These are phyloP conservation scores for Eupithecia vulgata DNA, from an alignment of 2,888 invertebrate species.

Conservation along the genomic window DNA sequence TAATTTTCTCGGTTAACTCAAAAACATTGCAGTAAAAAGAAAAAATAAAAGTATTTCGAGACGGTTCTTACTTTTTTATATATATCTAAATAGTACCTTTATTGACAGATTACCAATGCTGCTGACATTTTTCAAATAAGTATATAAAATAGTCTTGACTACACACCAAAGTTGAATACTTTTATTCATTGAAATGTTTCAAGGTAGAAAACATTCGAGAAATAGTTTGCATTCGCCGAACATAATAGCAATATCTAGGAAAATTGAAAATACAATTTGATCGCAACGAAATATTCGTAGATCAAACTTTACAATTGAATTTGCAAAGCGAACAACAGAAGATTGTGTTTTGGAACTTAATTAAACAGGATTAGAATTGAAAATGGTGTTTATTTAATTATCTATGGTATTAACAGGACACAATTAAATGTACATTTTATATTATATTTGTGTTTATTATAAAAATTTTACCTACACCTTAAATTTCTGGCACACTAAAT, in stretches of 20 bases:
- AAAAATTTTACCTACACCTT: no score
- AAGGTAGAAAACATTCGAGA: not conserved
- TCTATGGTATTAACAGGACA: not conserved
- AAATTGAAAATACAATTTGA: constrained; percentile 38
- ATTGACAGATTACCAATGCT: no score
- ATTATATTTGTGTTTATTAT: no score
- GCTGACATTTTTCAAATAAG: no score
- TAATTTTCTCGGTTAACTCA: no score
- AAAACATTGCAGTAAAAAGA: no score
- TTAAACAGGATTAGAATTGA: constrained; percentile 8
- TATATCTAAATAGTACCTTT: no score
- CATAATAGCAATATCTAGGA: constrained; percentile 14
- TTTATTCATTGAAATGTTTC: not conserved
- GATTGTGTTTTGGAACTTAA: constrained; percentile 15
- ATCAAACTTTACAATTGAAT: constrained; percentile 34
- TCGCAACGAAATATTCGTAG: constrained; percentile 48
- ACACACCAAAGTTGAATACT: not conserved
- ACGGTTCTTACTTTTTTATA: no score
- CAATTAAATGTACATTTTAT: not conserved
- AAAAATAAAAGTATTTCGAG: no score
- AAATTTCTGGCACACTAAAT: no score
- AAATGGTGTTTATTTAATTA: constrained; percentile 2
- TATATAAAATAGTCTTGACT: no score
- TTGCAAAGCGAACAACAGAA: constrained; percentile 19
- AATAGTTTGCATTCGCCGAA: not conserved